phyloP scores from a whole-genome alignment of 1,140 invertebrate species.

The Pentalonia nigronervosa region DNA sequence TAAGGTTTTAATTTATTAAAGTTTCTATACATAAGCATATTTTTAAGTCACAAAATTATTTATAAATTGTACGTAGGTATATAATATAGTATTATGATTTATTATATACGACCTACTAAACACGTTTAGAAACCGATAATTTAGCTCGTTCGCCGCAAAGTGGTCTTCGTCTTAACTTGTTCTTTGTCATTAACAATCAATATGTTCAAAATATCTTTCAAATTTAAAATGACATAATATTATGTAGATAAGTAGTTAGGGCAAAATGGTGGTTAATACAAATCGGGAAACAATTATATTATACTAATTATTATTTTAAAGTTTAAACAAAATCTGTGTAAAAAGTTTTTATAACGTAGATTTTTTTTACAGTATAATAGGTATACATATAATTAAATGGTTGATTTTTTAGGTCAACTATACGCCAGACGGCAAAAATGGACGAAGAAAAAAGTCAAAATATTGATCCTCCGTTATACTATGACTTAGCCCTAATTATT shows the following conservation, averaged over 20 bases:
- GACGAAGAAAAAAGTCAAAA: neutral
- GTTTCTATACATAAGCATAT: too few relatives aligned
- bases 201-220: neutral
- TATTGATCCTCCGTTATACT: neutral
- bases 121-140: too few relatives aligned
- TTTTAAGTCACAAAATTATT: too few relatives aligned
- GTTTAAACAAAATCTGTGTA: neutral
- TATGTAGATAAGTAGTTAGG: too few relatives aligned
- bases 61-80: too few relatives aligned
- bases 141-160: too few relatives aligned
- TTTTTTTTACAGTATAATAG: neutral
- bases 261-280: neutral
- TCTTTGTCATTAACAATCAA: neutral
- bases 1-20: too few relatives aligned
- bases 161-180: too few relatives aligned
- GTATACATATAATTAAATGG: neutral
- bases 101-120: too few relatives aligned
- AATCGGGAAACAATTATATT: neutral
- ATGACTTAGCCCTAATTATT: neutral
- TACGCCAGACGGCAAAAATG: neutral
- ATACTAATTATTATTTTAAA: neutral
- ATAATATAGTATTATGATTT: too few relatives aligned
- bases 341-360: neutral
- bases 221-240: too few relatives aligned
- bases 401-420: neutral